These are phyloP conservation scores for Lagorchestes hirsutus DNA, from an alignment of 2,797 vertebrate species.

Conservation along the genomic window DNA sequence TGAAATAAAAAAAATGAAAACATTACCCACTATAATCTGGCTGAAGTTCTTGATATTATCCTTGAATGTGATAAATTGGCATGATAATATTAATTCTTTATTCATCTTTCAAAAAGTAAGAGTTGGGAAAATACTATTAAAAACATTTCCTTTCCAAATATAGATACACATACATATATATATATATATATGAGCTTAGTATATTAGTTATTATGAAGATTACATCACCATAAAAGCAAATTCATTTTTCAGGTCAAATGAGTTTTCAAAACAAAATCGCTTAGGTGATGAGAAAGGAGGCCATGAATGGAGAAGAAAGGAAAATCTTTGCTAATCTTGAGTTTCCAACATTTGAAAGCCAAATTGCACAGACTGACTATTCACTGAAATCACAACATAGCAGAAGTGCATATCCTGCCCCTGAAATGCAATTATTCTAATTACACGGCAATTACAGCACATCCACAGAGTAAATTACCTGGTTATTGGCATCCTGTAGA, in stretches of 20 bases:
- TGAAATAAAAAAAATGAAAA: not conserved
- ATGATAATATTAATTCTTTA: conserved; percentile 7
- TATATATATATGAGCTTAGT: not conserved
- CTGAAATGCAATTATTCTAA: conserved; percentile 81
- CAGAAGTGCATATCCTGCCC: conserved; percentile 75
- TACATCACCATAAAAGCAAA: not conserved
- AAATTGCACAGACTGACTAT: conserved; percentile 73
- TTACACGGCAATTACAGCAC: conserved; percentile 77
- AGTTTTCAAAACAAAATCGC: conserved; percentile 5
- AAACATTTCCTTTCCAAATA: not conserved
- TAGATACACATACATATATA: not conserved
- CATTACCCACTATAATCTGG: not conserved
- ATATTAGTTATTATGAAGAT: not conserved
- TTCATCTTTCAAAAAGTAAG: not conserved
- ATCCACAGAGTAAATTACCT: conserved; percentile 77
- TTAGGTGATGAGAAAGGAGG: not conserved
- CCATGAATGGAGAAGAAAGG: conserved; percentile 31
- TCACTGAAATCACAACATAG: conserved; percentile 74
- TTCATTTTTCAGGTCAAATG: not conserved
- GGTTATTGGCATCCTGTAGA: conserved; percentile 75
- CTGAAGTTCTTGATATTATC: not conserved
- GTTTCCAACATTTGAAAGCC: not conserved
- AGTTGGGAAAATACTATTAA: not conserved
- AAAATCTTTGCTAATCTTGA: conserved; percentile 31
- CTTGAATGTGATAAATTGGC: not conserved